A percentile compares a stretch with the other conserved stretches of the same genome.
Evolutionary conservation across 2,888 invertebrate genomes (phyloP).

Genomic region (Eupelmus urozonus): DNA sequence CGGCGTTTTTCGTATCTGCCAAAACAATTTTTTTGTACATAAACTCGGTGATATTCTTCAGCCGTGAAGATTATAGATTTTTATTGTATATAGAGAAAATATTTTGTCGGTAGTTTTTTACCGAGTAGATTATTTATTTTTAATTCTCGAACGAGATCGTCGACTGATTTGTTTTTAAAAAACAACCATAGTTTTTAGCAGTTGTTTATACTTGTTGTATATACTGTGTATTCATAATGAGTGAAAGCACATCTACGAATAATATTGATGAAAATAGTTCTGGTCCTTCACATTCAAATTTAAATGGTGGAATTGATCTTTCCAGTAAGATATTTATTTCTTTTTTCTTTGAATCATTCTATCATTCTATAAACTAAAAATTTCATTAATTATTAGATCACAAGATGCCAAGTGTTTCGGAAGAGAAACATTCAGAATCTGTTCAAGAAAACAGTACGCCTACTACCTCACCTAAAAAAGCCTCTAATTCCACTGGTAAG

Average conservation of each 20-base stretch:
- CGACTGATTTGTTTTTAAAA: not conserved
- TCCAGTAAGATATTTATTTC: slow-evolving; percentile 61
- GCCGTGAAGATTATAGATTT: no score
- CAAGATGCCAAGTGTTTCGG: slow-evolving; percentile 4
- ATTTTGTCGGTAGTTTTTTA: no score
- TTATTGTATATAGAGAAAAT: no score
- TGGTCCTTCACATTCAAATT: slow-evolving; percentile 65
- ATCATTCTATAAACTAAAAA: not conserved
- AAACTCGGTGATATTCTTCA: no score
- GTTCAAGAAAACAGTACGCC: slow-evolving; percentile 67
- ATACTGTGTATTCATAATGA: slow-evolving; percentile 48
- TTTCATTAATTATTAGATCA: slow-evolving; percentile 46
- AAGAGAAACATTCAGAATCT: slow-evolving; percentile 70
- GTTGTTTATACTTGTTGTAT: not conserved
- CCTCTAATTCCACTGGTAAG: slow-evolving; percentile 68
- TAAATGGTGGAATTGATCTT: slow-evolving; percentile 70
- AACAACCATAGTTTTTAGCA: not conserved
- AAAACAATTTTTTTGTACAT: no score
- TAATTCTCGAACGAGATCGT: not conserved
- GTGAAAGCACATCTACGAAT: slow-evolving; percentile 49
- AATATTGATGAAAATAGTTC: slow-evolving; percentile 68
- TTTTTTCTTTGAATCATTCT: not conserved
- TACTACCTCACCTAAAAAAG: slow-evolving; percentile 60
- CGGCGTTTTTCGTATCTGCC: no score
- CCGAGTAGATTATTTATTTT: no score